A percentile compares a stretch with the other conserved stretches of the same genome.
Conservation (phyloP, 2,113 vertebrate species). For the Rhabdomys dilectus region DNA sequence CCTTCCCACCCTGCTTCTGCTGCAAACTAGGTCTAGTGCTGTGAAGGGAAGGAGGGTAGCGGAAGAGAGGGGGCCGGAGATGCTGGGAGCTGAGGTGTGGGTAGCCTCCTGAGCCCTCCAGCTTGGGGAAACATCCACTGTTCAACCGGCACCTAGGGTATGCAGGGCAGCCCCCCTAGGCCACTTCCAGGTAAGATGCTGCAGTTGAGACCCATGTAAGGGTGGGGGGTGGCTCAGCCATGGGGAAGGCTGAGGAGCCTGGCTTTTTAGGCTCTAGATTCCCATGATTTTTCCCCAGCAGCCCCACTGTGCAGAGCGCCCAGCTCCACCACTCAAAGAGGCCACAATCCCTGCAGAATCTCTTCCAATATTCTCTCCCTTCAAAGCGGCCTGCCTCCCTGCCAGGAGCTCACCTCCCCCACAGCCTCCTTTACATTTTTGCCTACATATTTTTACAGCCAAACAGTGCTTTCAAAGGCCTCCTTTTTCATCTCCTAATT, state of each 20-base stretch:
- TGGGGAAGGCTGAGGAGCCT: not conserved
- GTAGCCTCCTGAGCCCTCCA: not conserved
- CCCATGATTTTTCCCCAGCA: not conserved
- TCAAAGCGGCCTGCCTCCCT: slow-evolving; percentile 49
- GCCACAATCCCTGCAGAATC: slow-evolving; percentile 7
- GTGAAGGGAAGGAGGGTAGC: not conserved
- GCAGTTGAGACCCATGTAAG: not conserved
- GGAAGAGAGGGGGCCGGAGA: not conserved
- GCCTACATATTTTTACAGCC: slow-evolving; percentile 75
- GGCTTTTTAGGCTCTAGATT: not conserved
- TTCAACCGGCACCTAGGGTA: not conserved
- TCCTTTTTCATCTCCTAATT: slow-evolving; percentile 79
- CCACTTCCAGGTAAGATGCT: not conserved
- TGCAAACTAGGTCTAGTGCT: not conserved
- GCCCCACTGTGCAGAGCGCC: not conserved
- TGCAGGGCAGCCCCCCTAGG: not conserved
- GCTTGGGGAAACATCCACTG: not conserved
- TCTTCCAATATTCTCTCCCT: slow-evolving; percentile 29
- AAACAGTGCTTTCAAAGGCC: slow-evolving; percentile 80
- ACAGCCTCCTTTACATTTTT: slow-evolving; percentile 60
- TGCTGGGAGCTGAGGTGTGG: not conserved
- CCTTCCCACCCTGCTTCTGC: not conserved
- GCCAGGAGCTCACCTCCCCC: not conserved
- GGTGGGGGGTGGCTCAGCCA: too few relatives aligned
- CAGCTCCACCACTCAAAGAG: not conserved